Percentiles rank a stretch among this genome's conserved stretches.
phyloP scores from a whole-genome alignment of 1,140 invertebrate genomes.

The Bombus breviceps region DNA sequence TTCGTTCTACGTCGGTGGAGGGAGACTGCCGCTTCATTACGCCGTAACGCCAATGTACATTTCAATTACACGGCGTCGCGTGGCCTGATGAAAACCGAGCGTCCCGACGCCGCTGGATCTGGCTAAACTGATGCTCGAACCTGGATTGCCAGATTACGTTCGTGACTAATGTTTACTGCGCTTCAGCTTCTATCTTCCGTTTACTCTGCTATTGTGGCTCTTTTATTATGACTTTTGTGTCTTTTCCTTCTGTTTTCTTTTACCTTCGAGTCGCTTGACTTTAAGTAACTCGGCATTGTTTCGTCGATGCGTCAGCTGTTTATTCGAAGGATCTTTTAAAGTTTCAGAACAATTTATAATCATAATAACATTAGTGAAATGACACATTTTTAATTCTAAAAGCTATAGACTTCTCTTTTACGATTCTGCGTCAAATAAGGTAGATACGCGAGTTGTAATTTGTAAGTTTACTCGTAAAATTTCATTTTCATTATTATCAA shows the following conservation, averaged over 20 bases:
- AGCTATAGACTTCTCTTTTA: too few relatives aligned
- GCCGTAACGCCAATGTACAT: conserved; percentile 56
- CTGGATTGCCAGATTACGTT: conserved; percentile 13
- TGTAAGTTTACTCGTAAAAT: too few relatives aligned
- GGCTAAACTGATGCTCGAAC: conserved; percentile 46
- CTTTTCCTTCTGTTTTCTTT: not conserved
- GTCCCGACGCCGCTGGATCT: conserved; percentile 36
- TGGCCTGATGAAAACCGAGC: conserved; percentile 54
- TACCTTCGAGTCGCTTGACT: too few relatives aligned
- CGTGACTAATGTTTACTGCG: conserved; percentile 7
- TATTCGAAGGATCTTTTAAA: too few relatives aligned
- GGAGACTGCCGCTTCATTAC: conserved; percentile 47
- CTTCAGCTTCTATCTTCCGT: not conserved
- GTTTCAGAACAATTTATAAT: too few relatives aligned
- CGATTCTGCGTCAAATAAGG: too few relatives aligned
- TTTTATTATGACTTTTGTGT: not conserved
- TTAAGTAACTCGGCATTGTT: too few relatives aligned
- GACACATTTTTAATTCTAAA: too few relatives aligned
- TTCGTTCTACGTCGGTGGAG: not conserved
- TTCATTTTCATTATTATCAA: too few relatives aligned
- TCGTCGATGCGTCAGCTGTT: too few relatives aligned
- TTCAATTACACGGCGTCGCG: conserved; percentile 54
- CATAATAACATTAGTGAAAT: too few relatives aligned
- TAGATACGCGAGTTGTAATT: too few relatives aligned
- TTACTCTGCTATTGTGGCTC: not conserved